A percentile compares a stretch with the other conserved stretches of the same genome.
These are phyloP conservation scores for Tragelaphus imberbis DNA, from an alignment of 2,113 vertebrate species.

Conservation along the genomic window DNA sequence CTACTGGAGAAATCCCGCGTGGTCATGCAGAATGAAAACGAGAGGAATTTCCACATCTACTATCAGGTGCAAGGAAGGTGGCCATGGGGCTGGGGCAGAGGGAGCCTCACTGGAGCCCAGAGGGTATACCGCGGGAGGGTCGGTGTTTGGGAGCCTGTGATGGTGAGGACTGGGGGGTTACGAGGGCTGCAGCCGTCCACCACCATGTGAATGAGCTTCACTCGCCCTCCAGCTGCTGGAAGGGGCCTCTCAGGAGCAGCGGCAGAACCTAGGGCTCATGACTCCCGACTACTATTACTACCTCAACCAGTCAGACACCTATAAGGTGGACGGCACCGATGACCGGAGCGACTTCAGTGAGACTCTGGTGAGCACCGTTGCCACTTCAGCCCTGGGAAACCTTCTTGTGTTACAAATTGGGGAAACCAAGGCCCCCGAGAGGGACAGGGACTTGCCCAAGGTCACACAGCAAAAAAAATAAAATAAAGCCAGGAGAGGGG, in stretches of 20 bases:
- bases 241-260: conserved; percentile 88
- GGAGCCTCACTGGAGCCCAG: neutral
- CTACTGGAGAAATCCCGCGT: conserved; percentile 96
- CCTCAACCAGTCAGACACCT: conserved; percentile 95
- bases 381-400: neutral
- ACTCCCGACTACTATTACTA: conserved; percentile 95
- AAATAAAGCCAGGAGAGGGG: neutral
- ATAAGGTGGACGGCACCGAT: conserved; percentile 93
- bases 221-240: conserved; percentile 85
- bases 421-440: neutral
- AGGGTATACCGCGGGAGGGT: neutral
- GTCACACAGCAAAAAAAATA: neutral
- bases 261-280: conserved; percentile 91
- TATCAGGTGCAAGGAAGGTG: conserved; percentile 87
- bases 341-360: conserved; percentile 92
- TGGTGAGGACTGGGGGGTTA: accelerated
- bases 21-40: conserved; percentile 94
- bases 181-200: accelerated
- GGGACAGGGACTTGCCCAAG: neutral
- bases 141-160: accelerated
- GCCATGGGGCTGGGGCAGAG: accelerated
- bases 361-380: conserved; percentile 83
- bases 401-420: neutral
- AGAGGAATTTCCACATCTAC: conserved; percentile 97
- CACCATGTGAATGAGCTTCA: accelerated